phyloP scores from a whole-genome alignment of 2,113 vertebrate genomes.

The Pithys albifrons region DNA sequence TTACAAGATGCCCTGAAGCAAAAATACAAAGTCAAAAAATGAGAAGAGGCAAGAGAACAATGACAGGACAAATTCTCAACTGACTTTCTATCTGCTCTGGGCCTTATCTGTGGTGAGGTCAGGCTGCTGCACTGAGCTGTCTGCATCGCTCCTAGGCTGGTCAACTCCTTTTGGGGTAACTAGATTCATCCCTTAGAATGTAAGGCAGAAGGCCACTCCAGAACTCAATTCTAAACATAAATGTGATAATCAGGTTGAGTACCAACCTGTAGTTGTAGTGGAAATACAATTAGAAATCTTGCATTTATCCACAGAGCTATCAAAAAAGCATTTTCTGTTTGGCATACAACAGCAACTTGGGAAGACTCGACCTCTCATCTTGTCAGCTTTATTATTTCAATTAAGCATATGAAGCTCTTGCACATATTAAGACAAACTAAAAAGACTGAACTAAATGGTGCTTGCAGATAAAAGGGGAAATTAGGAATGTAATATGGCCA shows the following conservation, averaged over 20 bases:
- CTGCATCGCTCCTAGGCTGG: background rate
- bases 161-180: background rate
- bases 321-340: background rate
- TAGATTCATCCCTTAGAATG: background rate
- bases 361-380: background rate
- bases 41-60: background rate
- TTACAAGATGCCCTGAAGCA: background rate
- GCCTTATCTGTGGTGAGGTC: background rate
- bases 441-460: background rate
- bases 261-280: background rate
- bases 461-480: background rate
- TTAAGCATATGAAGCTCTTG: background rate
- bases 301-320: background rate
- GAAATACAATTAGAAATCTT: background rate
- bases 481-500: background rate
- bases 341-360: background rate
- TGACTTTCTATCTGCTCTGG: background rate
- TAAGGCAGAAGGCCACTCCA: background rate
- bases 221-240: background rate
- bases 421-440: background rate
- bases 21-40: background rate
- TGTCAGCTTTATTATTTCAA: background rate
- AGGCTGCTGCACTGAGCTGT: background rate
- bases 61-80: background rate
- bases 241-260: background rate